phyloP scores from a whole-genome alignment of 1,140 invertebrate species.

The Andricus grossulariae region DNA sequence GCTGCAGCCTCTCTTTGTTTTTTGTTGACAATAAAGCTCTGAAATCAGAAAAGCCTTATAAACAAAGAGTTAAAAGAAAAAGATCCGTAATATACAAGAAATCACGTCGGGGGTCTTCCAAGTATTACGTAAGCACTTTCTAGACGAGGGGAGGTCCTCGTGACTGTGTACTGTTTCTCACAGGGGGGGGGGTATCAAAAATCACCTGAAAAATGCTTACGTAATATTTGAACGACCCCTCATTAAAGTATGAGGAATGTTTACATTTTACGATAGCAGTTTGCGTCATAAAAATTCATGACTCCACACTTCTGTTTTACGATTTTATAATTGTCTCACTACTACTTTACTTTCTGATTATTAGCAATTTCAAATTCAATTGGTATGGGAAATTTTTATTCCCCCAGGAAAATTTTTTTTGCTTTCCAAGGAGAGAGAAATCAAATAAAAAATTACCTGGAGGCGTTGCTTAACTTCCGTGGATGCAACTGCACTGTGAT shows the following conservation, averaged over 20 bases:
- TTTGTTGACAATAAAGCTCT: conserved; percentile 93
- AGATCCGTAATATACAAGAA: background rate
- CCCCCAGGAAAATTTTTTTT: too few relatives aligned
- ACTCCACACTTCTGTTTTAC: conserved; percentile 5
- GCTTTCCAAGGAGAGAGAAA: background rate
- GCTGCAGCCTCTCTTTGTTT: conserved; percentile 87
- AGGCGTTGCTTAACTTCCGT: conserved; percentile 97
- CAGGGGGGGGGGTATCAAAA: too few relatives aligned
- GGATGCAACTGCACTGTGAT: conserved; percentile 95
- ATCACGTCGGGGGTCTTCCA: background rate
- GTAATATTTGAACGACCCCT: background rate
- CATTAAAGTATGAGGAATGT: conserved; percentile 23
- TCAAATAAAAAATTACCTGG: conserved; percentile 78
- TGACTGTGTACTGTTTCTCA: too few relatives aligned
- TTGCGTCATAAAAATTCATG: conserved; percentile 7
- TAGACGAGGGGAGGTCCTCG: too few relatives aligned
- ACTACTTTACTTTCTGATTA: too few relatives aligned
- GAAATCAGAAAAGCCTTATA: conserved; percentile 61
- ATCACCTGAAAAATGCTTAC: too few relatives aligned
- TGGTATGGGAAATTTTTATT: too few relatives aligned
- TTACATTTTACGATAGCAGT: conserved; percentile 3
- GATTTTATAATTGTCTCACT: background rate
- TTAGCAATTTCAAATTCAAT: too few relatives aligned
- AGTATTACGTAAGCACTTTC: background rate
- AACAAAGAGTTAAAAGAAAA: conserved; percentile 27